Base-by-base conservation (phyloP, 2,888 invertebrate species). In the Nasonia oneida region DNA sequence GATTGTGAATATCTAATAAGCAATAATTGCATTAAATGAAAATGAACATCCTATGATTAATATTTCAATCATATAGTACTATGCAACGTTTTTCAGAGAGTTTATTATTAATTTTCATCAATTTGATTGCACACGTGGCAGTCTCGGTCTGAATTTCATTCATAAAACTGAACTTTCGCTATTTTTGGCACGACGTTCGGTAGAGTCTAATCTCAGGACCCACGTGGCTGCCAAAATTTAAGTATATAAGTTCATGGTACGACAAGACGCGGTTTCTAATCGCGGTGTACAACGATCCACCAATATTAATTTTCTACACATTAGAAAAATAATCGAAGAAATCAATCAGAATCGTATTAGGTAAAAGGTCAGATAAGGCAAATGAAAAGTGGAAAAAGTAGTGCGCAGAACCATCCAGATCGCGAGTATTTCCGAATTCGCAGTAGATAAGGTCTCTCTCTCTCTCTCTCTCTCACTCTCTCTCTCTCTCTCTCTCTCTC, bases 1-100 rank as follows among this genome's bases (percentile, higher is more conserved):
- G 74, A 79, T 86, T 79, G 57, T 79, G 73, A 67, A 78, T 67
- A 33, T 85, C 50, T 73, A 73, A 64, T 64, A 80, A 14, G 39
- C 6, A 61, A 29, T 74, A 37, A 71, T 53, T 29, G 29, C 14
- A 75, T 74, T 47, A n/a, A 39, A 74, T 81, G 23, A 42, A 42
- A 42, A 42, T 42, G 42, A 42, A 42, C 42, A 8, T 42, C 42
- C 42, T 42, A 8, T 42, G 14, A 39, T 50, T 50, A 73, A 42
- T 39, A 47, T 42, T 42, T 6, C 8, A 42, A 8, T 42, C 6
- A 42, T 37, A 8, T 42, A 42, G 8, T 42, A 42, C 42, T 42
- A 42, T 37, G 37, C 5, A 42, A 42, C 1, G 42, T 42, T 42
- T 42, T 42, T 0, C 5, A 42, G 42, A 42, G 8, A 42, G 6